Evolutionary conservation across 1,140 invertebrate genomes (phyloP).

Genomic region (Ceratina japonica): DNA sequence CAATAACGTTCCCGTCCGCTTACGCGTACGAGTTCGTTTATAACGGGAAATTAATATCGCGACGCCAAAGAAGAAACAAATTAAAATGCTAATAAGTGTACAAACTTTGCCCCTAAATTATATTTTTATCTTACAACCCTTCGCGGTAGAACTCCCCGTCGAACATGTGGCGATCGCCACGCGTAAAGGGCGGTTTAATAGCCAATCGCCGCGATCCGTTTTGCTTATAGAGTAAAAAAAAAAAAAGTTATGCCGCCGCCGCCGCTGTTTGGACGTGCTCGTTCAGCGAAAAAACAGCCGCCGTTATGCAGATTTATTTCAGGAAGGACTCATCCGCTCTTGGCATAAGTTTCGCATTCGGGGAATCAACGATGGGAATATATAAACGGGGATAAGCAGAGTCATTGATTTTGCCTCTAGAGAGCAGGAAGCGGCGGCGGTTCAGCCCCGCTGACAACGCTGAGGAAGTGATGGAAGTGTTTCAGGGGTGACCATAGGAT

Average conservation of each 20-base stretch:
- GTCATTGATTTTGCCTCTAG: neutral
- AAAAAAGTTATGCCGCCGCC: constrained; percentile 28
- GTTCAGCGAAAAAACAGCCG: neutral
- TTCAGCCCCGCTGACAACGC: neutral
- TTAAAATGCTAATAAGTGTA: neutral
- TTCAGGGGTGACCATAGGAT: constrained; percentile 39
- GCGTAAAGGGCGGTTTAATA: constrained; percentile 24
- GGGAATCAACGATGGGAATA: neutral
- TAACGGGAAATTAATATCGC: neutral
- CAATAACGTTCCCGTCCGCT: too few species aligned
- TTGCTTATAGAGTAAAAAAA: neutral
- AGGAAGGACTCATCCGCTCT: neutral
- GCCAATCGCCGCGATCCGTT: constrained; percentile 9
- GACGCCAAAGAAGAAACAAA: neutral
- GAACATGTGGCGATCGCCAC: neutral
- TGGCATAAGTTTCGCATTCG: neutral
- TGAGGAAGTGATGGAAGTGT: constrained; percentile 31
- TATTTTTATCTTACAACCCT: constrained; percentile 47
- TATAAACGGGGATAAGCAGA: neutral
- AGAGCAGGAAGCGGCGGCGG: constrained; percentile 27
- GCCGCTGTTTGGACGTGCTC: constrained; percentile 25
- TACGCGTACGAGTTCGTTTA: too few species aligned
- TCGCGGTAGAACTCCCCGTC: neutral
- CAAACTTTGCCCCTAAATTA: constrained; percentile 10
- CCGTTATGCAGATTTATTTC: neutral